Evolutionary conservation across 1,140 invertebrate genomes (phyloP), one percentile per base, ranked within the genome.

Genomic region (Cherax destructor): DNA sequence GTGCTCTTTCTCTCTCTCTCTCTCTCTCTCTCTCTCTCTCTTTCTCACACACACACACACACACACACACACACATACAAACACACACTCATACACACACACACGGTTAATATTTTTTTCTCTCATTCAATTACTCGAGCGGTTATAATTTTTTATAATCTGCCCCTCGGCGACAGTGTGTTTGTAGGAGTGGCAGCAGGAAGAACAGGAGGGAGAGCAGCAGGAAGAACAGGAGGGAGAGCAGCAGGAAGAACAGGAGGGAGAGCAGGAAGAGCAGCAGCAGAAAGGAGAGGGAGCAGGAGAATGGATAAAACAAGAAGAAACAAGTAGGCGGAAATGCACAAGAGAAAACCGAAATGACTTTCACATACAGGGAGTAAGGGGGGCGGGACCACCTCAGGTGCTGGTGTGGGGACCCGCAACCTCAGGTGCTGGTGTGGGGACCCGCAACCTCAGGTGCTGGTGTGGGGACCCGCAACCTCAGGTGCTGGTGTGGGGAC

Each of bases 121-220:
- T 78, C 74, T 77, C 72, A 77, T 30, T 50, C 84, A 86, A 86
- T 86, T 86, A 86, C 74, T 76, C 74, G 41, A 77, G 47, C 69
- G n/a, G 74, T 86, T 74, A 86, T 86, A 77, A 86, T 76, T 10
- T 86, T 18, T 86, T 86, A 86, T 74, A 86, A 76, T 76, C 84
- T 76, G 72, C 84, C 84, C 76, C 84, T 76, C n/a, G 84, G 65
- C 65, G n/a, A 47, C 49, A n/a, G 50, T 30, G 74, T 56, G 72
- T 52, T 41, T 21, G 21, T 10, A n/a, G n/a, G 84, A 41, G 24
- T 3, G n/a, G 47, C 4, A 47, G 72, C 49, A 30, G n/a, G 72
- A 30, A 7, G n/a, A 30, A 21, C 13, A n/a, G 72, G 49, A 24
- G n/a, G 50, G n/a, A 59, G 72, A 59, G 72, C 18, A 69, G 10